These are phyloP conservation scores for Leucoma salicis DNA, from an alignment of 2,888 invertebrate species.

Conservation along the genomic window DNA sequence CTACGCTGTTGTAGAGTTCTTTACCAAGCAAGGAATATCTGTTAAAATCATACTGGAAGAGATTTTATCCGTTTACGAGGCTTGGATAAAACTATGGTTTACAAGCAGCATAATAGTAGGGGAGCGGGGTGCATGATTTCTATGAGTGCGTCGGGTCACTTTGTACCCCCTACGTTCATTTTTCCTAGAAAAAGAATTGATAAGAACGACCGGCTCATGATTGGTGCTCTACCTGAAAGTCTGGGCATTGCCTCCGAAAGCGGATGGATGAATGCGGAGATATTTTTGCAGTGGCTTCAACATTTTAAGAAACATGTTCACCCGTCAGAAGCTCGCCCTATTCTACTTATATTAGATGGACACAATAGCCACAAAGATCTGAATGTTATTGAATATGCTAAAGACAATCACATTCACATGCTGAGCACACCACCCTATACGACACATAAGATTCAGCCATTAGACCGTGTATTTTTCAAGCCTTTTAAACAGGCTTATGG, in stretches of 20 bases:
- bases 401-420: slow-evolving; percentile 29
- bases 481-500: no score
- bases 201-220: background rate
- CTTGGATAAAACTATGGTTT: no score
- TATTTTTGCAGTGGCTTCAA: slow-evolving; percentile 14
- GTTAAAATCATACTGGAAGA: no score
- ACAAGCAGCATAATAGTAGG: no score
- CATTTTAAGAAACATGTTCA: slow-evolving; percentile 10
- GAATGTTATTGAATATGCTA: slow-evolving; percentile 5
- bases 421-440: slow-evolving; percentile 23
- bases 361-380: background rate
- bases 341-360: background rate
- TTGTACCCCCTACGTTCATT: background rate
- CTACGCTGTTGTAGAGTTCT: no score
- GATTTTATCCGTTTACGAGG: no score
- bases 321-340: background rate
- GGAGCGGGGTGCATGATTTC: no score
- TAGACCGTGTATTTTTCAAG: no score
- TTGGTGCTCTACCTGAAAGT: background rate
- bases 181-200: background rate
- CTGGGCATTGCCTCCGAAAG: background rate
- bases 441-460: slow-evolving; percentile 22
- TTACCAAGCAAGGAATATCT: no score
- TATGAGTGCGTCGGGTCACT: background rate
- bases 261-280: slow-evolving; percentile 7